Evolutionary conservation across 2,797 vertebrate genomes (phyloP), one percentile per base, ranked within the genome.

Genomic region (Cirrhinus molitorella): DNA sequence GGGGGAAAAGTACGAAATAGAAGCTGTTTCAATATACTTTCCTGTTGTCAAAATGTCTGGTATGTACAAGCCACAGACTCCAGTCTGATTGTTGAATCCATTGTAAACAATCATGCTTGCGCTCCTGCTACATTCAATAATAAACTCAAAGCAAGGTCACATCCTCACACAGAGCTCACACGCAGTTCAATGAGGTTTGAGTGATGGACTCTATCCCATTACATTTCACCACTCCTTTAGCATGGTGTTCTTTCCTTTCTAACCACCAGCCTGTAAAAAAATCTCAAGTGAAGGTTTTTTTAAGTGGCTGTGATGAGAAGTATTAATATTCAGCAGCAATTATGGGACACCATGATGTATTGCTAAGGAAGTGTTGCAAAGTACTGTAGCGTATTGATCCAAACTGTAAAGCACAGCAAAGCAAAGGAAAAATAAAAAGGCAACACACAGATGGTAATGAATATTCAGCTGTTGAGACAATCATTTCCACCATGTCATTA

Each of bases 41-140:
- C 94, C 94, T 95, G 93, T 93, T 95, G 94, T 96, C 93, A 94
- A 93, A 94, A 94, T 94, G 95, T 95, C 94, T 95, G 94, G 94
- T 94, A 94, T 95, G 94, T 92, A 92, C 92, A 92, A 95, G 93
- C 95, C 95, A 95, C 95, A 96, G 94, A 93, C 94, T 95, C 94
- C 95, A 95, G 94, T 91, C 92, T 92, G 91, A 94, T 94, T 92
- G 91, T 89, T 93, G 89, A 92, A 94, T 93, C 93, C 93, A 93
- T 93, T 92, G 93, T 88, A 90, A 90, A 91, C 84, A 88, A 90
- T 88, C 88, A 88, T 84, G 89, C 85, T 88, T 81, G 87, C 86
- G 77, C 67, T 79, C 77, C 74, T 84, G 71, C 75, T 86, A 85
- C 87, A 85, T 86, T 81, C 78, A 89, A 87, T 90, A 87, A 88